Evolutionary conservation across 2,888 invertebrate species (phyloP).

Genomic region (Pyrgus malvae): DNA sequence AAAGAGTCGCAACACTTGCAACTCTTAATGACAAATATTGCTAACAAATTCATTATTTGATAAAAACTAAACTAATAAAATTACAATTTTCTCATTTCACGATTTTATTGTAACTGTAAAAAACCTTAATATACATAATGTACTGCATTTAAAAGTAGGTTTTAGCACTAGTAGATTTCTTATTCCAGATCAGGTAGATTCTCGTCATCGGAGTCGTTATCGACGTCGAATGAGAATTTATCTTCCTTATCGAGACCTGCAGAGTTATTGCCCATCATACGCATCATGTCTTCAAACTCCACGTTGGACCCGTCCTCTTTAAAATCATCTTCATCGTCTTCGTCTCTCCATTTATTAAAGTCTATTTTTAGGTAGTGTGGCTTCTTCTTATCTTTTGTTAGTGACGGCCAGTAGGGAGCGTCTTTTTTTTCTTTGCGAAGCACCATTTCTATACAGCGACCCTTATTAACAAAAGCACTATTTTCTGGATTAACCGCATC

Average conservation of each 20-base stretch:
- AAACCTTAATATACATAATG: conserved; percentile 72
- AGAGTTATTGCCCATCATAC: conserved; percentile 84
- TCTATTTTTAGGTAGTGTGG: conserved; percentile 98
- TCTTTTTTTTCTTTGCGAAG: conserved; percentile 86
- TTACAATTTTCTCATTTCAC: conserved; percentile 41
- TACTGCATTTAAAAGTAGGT: conserved; percentile 60
- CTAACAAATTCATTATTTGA: background rate
- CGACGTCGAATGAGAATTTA: conserved; percentile 89
- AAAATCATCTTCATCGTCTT: conserved; percentile 96
- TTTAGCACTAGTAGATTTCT: conserved; percentile 55
- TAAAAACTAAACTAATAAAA: conserved; percentile 26
- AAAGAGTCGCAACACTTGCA: too few relatives aligned
- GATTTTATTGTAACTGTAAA: conserved; percentile 78
- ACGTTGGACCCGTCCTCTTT: conserved; percentile 63
- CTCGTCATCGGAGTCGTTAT: conserved; percentile 91
- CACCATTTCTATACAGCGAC: conserved; percentile 88
- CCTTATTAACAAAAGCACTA: conserved; percentile 86
- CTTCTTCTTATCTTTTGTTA: conserved; percentile 94
- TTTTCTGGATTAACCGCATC: conserved; percentile 92
- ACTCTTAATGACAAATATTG: background rate
- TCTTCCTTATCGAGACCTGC: conserved; percentile 71
- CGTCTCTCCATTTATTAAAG: conserved; percentile 99
- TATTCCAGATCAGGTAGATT: conserved; percentile 89
- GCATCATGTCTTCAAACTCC: conserved; percentile 88
- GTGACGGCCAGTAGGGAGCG: conserved; percentile 93